Conservation (phyloP, 2,888 invertebrate genomes). For the Vesta saturnalis region DNA sequence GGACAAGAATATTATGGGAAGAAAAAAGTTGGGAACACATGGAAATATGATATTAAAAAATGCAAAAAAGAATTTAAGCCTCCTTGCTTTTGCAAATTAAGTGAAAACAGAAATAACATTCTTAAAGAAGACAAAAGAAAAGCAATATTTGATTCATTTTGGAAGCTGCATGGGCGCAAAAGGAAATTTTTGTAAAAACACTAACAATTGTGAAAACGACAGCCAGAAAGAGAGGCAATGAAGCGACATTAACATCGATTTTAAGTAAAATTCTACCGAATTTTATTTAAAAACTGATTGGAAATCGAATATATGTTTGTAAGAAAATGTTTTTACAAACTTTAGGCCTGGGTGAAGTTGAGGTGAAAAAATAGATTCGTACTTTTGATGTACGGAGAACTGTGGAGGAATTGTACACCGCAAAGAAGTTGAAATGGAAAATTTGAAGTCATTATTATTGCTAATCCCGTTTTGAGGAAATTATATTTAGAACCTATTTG, state of each 20-base stretch:
- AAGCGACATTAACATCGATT: not conserved
- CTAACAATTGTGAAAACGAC: not conserved
- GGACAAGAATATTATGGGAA: too few species aligned
- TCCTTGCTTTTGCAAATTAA: not conserved
- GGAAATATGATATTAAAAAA: conserved; percentile 6
- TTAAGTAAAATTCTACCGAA: conserved; percentile 1
- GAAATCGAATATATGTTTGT: not conserved
- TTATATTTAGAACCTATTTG: not conserved
- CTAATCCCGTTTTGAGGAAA: not conserved
- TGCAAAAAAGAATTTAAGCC: not conserved
- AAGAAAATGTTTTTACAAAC: conserved; percentile 17
- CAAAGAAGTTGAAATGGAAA: too few species aligned
- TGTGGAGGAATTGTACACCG: not conserved
- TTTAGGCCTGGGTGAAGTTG: not conserved
- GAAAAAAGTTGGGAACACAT: not conserved
- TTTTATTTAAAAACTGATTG: not conserved
- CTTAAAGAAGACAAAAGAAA: not conserved
- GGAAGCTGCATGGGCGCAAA: not conserved
- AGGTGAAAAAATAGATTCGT: not conserved
- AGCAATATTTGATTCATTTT: not conserved
- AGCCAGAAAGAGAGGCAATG: conserved; percentile 8
- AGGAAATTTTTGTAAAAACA: conserved; percentile 1
- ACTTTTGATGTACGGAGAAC: too few species aligned
- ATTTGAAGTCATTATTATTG: too few species aligned
- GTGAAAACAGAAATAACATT: not conserved